Conservation (phyloP, 1,140 invertebrate genomes). For the Dreissena rostriformis region DNA sequence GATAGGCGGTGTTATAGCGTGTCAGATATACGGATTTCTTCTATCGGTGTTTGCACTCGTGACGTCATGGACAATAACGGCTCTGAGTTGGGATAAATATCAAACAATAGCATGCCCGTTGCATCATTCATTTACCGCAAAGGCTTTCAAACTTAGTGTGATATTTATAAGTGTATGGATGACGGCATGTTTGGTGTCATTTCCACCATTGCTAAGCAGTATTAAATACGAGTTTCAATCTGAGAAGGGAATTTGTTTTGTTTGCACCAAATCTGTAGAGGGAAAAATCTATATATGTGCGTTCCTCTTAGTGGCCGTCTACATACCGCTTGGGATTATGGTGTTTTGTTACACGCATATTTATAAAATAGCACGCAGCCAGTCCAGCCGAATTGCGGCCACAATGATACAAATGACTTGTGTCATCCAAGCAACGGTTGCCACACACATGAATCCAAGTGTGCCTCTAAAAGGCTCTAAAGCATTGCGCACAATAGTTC, state of each 20-base stretch:
- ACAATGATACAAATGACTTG: slow-evolving; percentile 74
- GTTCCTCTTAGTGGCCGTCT: slow-evolving; percentile 61
- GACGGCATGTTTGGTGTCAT: slow-evolving; percentile 47
- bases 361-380: slow-evolving; percentile 70
- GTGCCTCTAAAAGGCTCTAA: slow-evolving; percentile 68
- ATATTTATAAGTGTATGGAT: slow-evolving; percentile 72
- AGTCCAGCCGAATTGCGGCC: slow-evolving; percentile 72
- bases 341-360: slow-evolving; percentile 74
- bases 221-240: slow-evolving; percentile 39
- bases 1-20: slow-evolving; percentile 63
- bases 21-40: slow-evolving; percentile 68
- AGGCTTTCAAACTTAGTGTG: slow-evolving; percentile 68
- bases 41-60: slow-evolving; percentile 63
- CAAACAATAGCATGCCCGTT: slow-evolving; percentile 75
- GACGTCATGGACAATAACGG: slow-evolving; percentile 74
- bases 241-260: slow-evolving; percentile 53
- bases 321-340: slow-evolving; percentile 67
- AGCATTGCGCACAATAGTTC: slow-evolving; percentile 72
- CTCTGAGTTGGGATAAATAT: slow-evolving; percentile 78
- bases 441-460: slow-evolving; percentile 56
- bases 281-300: slow-evolving; percentile 61
- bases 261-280: slow-evolving; percentile 24
- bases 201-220: slow-evolving; percentile 38
- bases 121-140: slow-evolving; percentile 75
- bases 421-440: slow-evolving; percentile 72